Evolutionary conservation across 2,888 invertebrate genomes (phyloP).

Genomic region (Dasysyrphus tricinctus): DNA sequence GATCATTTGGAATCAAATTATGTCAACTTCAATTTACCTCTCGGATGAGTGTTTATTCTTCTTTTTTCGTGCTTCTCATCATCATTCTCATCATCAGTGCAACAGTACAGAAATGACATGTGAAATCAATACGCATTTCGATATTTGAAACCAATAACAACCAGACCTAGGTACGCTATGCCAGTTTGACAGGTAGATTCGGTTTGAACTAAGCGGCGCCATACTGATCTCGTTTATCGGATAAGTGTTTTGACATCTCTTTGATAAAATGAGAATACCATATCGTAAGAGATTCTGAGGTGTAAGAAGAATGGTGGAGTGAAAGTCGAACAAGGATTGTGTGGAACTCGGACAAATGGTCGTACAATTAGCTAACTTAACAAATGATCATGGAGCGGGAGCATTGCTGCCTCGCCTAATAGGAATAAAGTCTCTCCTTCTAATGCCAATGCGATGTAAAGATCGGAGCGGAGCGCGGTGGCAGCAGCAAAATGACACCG

Average conservation of each 20-base stretch:
- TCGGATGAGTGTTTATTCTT: constrained; percentile 35
- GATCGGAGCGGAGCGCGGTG: neutral
- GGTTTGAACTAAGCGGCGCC: constrained; percentile 54
- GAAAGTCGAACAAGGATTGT: constrained; percentile 44
- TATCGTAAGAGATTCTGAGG: neutral
- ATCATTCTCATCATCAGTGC: constrained; percentile 24
- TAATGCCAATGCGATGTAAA: constrained; percentile 60
- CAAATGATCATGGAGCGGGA: constrained; percentile 12
- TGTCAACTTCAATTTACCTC: constrained; percentile 59
- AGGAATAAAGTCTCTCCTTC: constrained; percentile 43
- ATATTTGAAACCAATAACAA: constrained; percentile 31
- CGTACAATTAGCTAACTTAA: constrained; percentile 29
- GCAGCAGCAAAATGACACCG: constrained; percentile 56
- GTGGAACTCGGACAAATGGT: constrained; percentile 25
- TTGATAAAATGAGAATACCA: constrained; percentile 20
- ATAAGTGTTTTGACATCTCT: constrained; percentile 68
- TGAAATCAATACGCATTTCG: constrained; percentile 45
- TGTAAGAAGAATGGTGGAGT: constrained; percentile 18
- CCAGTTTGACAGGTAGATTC: constrained; percentile 48
- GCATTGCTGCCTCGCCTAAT: constrained; percentile 23
- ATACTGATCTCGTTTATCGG: constrained; percentile 65
- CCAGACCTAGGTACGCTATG: neutral
- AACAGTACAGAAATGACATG: constrained; percentile 38
- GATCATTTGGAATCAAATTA: constrained; percentile 48
- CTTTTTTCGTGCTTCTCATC: constrained; percentile 2